Percentiles rank a stretch among this genome's conserved stretches.
Conservation (phyloP, 2,797 vertebrate species). For the Hemitrygon akajei region DNA sequence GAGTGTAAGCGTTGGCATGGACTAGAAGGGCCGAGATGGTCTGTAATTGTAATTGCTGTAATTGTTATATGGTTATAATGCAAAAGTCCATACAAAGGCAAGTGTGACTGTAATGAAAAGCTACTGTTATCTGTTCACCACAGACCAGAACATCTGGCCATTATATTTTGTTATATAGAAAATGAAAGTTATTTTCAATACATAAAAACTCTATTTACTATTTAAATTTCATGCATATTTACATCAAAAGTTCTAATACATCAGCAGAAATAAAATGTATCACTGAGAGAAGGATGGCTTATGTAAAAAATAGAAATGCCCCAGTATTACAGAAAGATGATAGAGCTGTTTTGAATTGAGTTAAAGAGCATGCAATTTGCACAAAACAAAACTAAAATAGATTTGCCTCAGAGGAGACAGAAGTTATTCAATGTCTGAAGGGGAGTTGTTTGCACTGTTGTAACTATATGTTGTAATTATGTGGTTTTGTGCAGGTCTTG, state of each 20-base stretch:
- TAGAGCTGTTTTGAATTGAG: not conserved
- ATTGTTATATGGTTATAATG: too few relatives aligned
- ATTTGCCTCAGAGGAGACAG: too few relatives aligned
- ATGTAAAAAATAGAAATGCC: not conserved
- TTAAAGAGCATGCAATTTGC: too few relatives aligned
- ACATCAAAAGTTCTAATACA: not conserved
- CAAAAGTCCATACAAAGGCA: not conserved
- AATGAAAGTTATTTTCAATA: not conserved
- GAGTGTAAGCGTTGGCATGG: too few relatives aligned
- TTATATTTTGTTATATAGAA: not conserved
- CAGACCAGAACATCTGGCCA: not conserved
- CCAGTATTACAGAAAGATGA: not conserved
- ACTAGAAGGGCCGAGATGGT: too few relatives aligned
- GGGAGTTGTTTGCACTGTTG: too few relatives aligned
- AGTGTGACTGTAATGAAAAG: not conserved
- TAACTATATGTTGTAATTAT: too few relatives aligned
- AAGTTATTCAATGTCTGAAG: too few relatives aligned
- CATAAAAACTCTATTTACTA: not conserved
- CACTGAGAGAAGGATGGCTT: not conserved
- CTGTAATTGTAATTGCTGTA: too few relatives aligned
- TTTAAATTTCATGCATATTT: not conserved
- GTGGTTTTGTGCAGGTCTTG: too few relatives aligned
- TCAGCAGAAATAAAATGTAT: not conserved
- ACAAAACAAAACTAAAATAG: too few relatives aligned
- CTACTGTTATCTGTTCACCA: too few relatives aligned